These are phyloP conservation scores for Enteromius viviparus DNA, from an alignment of 2,797 vertebrate species.

Conservation along the genomic window DNA sequence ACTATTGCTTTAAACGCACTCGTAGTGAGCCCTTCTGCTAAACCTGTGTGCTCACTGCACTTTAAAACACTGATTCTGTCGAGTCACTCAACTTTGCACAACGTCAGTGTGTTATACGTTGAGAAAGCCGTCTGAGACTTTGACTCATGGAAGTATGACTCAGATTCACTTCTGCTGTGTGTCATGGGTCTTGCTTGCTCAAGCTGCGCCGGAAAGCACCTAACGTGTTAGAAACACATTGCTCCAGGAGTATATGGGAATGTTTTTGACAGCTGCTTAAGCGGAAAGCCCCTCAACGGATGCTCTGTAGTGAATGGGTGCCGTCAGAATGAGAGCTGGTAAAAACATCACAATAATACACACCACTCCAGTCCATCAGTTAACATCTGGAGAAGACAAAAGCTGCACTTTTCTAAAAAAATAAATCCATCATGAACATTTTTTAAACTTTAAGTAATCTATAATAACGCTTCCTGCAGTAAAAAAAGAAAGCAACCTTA, in stretches of 20 bases:
- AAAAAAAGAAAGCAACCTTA: background rate
- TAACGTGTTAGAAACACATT: background rate
- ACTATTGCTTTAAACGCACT: background rate
- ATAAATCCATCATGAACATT: too few species aligned
- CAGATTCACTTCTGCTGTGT: constrained; percentile 1
- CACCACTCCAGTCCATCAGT: background rate
- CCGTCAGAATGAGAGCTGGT: background rate
- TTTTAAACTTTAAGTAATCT: background rate
- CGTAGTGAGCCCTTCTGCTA: background rate
- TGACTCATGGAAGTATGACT: background rate
- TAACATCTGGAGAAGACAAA: background rate
- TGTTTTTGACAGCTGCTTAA: background rate
- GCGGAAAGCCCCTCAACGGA: background rate
- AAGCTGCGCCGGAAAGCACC: background rate
- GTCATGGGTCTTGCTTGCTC: background rate
- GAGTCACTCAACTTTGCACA: constrained; percentile 23
- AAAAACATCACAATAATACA: background rate
- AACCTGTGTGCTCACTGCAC: background rate
- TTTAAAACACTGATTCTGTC: background rate
- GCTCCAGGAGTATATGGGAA: background rate
- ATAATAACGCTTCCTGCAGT: background rate
- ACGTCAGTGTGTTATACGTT: background rate
- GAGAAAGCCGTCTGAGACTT: background rate
- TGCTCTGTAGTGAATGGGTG: background rate
- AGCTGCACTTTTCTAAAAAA: background rate